A percentile compares a stretch with the other conserved stretches of the same genome.
phyloP scores from a whole-genome alignment of 2,888 invertebrate species.

The Blastobasis lacticolella region DNA sequence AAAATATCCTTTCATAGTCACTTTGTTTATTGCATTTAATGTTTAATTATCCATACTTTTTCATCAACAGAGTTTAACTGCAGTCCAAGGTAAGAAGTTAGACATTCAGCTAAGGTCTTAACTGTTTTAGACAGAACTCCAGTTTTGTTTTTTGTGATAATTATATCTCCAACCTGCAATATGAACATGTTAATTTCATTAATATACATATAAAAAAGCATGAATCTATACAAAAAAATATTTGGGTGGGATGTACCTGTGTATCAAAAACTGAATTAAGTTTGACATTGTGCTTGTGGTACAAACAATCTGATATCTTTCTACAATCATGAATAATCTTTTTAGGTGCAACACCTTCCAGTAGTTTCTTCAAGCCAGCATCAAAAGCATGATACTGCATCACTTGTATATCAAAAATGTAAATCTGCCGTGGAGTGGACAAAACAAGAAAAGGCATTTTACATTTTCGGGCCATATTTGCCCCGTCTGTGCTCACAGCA shows the following conservation, averaged over 20 bases:
- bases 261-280: slow-evolving; percentile 76
- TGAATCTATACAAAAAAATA: not conserved
- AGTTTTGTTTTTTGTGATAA: slow-evolving; percentile 56
- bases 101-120: slow-evolving; percentile 52
- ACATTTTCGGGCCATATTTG: slow-evolving; percentile 65
- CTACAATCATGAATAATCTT: slow-evolving; percentile 77
- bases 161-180: slow-evolving; percentile 62
- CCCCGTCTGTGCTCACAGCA: slow-evolving; percentile 59
- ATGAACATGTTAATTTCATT: slow-evolving; percentile 1
- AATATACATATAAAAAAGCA: not conserved
- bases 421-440: slow-evolving; percentile 59
- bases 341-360: slow-evolving; percentile 56
- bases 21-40: no score
- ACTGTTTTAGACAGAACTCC: slow-evolving; percentile 49
- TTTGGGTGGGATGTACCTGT: slow-evolving; percentile 40
- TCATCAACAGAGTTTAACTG: slow-evolving; percentile 48
- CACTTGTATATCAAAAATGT: slow-evolving; percentile 66
- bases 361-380: slow-evolving; percentile 59
- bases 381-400: slow-evolving; percentile 67
- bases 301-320: slow-evolving; percentile 72
- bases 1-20: not conserved
- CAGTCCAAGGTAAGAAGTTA: slow-evolving; percentile 58
- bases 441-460: slow-evolving; percentile 63
- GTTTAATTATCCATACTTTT: slow-evolving; percentile 34
- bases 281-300: slow-evolving; percentile 72